A percentile compares a stretch with the other conserved stretches of the same genome.
Evolutionary conservation across 2,113 vertebrate genomes (phyloP).

Genomic region (Ophiodon elongatus): DNA sequence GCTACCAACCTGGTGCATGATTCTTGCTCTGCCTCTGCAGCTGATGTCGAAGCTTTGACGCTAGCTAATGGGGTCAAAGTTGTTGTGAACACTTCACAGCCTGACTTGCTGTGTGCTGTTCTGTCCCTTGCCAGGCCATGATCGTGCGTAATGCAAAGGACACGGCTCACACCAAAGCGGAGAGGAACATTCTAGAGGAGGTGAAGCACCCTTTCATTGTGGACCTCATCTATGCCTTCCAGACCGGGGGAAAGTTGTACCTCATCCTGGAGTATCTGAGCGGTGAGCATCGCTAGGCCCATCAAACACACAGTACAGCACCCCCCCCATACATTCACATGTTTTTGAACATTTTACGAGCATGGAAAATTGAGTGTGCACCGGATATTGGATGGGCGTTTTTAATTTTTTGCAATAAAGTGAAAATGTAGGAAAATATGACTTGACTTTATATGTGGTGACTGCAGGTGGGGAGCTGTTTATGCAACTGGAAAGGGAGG

Average conservation of each 20-base stretch:
- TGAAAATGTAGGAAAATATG: not conserved
- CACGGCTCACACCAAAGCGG: slow-evolving; percentile 98
- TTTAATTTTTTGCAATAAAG: not conserved
- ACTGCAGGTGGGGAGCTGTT: slow-evolving; percentile 95
- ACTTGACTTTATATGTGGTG: slow-evolving; percentile 15
- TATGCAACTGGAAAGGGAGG: slow-evolving; percentile 98
- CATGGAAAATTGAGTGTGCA: not conserved
- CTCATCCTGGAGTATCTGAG: slow-evolving; percentile 99
- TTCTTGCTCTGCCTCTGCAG: slow-evolving; percentile 28
- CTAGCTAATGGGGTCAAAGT: slow-evolving; percentile 10
- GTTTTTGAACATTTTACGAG: not conserved
- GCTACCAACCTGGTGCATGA: slow-evolving; percentile 28
- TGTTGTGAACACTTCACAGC: slow-evolving; percentile 8
- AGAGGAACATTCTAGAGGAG: slow-evolving; percentile 97
- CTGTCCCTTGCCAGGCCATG: slow-evolving; percentile 88
- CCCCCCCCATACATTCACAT: not conserved
- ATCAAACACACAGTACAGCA: not conserved
- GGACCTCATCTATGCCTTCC: slow-evolving; percentile 99
- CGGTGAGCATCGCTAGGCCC: slow-evolving; percentile 84
- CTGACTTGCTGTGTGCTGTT: not conserved
- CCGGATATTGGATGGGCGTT: not conserved
- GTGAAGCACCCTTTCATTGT: slow-evolving; percentile 99
- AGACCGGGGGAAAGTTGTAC: slow-evolving; percentile 99
- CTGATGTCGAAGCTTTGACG: slow-evolving; percentile 19
- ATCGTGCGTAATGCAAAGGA: slow-evolving; percentile 99